phyloP scores from a whole-genome alignment of 2,888 invertebrate species.

The Nomada flava region DNA sequence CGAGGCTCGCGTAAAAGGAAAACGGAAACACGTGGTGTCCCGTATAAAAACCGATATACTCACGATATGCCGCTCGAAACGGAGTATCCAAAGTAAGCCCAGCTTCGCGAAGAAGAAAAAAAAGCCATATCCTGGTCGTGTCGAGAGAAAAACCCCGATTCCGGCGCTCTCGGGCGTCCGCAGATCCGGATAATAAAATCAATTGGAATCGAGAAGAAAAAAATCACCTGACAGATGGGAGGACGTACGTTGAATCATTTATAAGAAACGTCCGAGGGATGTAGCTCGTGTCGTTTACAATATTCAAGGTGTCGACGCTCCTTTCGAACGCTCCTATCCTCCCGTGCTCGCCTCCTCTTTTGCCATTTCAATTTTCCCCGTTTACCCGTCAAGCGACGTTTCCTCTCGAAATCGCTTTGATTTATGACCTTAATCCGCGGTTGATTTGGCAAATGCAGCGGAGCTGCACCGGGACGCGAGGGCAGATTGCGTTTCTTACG shows the following conservation, averaged over 20 bases:
- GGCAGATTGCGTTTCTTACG: conserved; percentile 41
- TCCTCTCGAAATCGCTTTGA: conserved; percentile 20
- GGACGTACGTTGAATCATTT: conserved; percentile 54
- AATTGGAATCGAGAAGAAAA: conserved; percentile 42
- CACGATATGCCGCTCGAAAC: conserved; percentile 38
- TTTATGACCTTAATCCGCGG: conserved; percentile 33
- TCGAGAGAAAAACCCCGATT: conserved; percentile 39
- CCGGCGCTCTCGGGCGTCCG: conserved; percentile 32
- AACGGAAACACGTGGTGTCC: conserved; percentile 57
- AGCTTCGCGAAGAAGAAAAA: conserved; percentile 24
- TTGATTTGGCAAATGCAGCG: conserved; percentile 31
- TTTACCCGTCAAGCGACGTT: neutral
- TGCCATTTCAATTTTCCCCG: conserved; percentile 16
- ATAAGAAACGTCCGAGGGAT: conserved; percentile 36
- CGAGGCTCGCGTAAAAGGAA: conserved; percentile 15
- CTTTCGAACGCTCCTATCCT: neutral
- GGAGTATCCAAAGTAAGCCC: conserved; percentile 62
- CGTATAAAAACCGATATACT: conserved; percentile 67
- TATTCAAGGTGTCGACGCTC: conserved; percentile 40
- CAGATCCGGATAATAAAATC: conserved; percentile 66
- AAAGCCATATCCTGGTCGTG: conserved; percentile 48
- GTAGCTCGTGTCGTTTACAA: conserved; percentile 40
- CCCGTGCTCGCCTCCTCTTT: neutral
- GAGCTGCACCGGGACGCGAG: conserved; percentile 1
- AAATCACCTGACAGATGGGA: conserved; percentile 37